Conservation (phyloP, 2,888 invertebrate genomes). For the Disparrhopalites patrizii region DNA sequence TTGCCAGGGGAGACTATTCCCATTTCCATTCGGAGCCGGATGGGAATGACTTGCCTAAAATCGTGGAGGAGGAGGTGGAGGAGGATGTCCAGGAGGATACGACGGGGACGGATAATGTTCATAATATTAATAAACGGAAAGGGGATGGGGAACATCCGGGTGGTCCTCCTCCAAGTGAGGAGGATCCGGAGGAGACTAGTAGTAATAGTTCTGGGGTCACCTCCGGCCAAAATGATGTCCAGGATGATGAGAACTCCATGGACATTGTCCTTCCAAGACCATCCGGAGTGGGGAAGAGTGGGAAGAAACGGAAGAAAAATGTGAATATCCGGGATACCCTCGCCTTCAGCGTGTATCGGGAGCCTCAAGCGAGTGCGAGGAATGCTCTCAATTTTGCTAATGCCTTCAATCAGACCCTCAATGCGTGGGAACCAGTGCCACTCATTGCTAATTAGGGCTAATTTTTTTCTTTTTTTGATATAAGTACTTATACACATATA, state of each 20-base stretch:
- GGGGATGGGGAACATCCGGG: neutral
- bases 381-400: conserved; percentile 23
- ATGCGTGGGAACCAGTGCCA: conserved; percentile 24
- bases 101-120: neutral
- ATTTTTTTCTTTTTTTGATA: neutral
- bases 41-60: conserved; percentile 19
- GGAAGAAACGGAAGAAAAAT: neutral
- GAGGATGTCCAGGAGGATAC: conserved; percentile 15
- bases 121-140: neutral
- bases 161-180: neutral
- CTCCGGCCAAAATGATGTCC: neutral
- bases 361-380: neutral
- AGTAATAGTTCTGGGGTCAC: neutral
- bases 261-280: neutral
- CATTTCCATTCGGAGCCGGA: conserved; percentile 23
- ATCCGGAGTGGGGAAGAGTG: neutral
- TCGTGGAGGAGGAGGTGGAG: conserved; percentile 33
- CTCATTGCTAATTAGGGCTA: conserved; percentile 11
- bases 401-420: conserved; percentile 25
- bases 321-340: conserved; percentile 10
- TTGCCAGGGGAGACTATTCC: conserved; percentile 42
- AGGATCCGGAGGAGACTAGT: neutral
- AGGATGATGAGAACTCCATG: conserved; percentile 13
- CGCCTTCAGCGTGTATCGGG: conserved; percentile 6
- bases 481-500: neutral